Conservation (phyloP, 2,888 invertebrate species). For the Leptinotarsa peninsularis region DNA sequence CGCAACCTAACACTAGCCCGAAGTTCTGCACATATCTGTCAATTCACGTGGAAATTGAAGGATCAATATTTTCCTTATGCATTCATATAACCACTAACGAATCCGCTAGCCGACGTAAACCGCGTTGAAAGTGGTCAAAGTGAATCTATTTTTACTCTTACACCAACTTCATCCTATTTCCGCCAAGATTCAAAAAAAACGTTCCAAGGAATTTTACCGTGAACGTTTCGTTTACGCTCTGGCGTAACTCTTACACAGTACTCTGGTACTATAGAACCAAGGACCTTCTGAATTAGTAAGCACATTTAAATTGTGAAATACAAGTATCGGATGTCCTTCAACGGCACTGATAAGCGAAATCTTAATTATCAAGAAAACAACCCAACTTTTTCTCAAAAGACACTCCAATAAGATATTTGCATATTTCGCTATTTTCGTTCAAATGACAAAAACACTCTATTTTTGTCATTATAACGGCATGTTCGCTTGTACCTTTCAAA, state of each 20-base stretch:
- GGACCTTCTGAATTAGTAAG: neutral
- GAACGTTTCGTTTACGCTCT: conserved; percentile 1
- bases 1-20: neutral
- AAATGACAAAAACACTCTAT: no score
- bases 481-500: no score
- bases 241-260: neutral
- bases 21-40: neutral
- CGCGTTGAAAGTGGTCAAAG: conserved; percentile 21
- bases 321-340: no score
- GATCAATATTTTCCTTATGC: conserved; percentile 1
- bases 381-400: no score
- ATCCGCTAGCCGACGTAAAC: conserved; percentile 15
- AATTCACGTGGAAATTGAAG: neutral
- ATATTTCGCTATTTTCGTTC: no score
- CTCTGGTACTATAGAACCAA: neutral
- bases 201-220: conserved; percentile 20
- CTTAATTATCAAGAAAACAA: no score
- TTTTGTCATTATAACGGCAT: no score
- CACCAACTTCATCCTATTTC: conserved; percentile 28
- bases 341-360: no score
- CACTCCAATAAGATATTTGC: no score
- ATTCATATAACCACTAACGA: conserved; percentile 21
- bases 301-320: no score
- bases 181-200: conserved; percentile 27
- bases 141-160: conserved; percentile 28